Conservation (phyloP, 2,797 vertebrate genomes). For the Rhincodon typus region DNA sequence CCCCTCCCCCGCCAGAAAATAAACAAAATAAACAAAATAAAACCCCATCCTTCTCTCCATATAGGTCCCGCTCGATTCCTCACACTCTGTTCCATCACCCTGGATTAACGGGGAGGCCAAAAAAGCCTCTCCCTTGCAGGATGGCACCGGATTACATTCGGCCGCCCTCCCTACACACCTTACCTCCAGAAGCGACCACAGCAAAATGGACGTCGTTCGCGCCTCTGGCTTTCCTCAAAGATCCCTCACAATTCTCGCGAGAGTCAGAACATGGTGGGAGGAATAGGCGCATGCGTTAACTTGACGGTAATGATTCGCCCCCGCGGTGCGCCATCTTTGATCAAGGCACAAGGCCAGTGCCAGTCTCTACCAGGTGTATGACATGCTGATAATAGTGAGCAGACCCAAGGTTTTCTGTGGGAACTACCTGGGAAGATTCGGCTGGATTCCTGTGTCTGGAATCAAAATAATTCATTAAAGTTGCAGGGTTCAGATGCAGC, state of each 20-base stretch:
- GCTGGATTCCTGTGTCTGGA: no score
- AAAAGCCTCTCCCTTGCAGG: neutral
- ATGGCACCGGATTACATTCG: neutral
- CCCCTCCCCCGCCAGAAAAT: neutral
- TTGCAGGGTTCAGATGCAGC: no score
- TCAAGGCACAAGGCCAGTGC: neutral
- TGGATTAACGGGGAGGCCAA: accelerated
- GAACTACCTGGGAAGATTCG: no score
- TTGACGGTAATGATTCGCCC: neutral
- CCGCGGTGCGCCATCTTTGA: neutral
- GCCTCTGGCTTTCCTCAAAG: neutral
- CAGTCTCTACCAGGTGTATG: neutral
- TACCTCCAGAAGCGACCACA: neutral
- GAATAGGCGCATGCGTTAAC: neutral
- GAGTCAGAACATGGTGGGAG: no score
- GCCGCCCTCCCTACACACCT: neutral
- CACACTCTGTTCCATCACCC: neutral
- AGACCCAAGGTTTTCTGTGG: no score
- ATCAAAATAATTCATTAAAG: no score
- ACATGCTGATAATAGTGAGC: neutral
- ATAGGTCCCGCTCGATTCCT: no score
- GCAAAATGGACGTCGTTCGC: neutral
- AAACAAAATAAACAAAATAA: no score
- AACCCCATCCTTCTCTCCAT: neutral
- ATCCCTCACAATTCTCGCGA: neutral